These are phyloP conservation scores for Tragulus kanchil DNA, from an alignment of 2,113 vertebrate species.

Conservation along the genomic window DNA sequence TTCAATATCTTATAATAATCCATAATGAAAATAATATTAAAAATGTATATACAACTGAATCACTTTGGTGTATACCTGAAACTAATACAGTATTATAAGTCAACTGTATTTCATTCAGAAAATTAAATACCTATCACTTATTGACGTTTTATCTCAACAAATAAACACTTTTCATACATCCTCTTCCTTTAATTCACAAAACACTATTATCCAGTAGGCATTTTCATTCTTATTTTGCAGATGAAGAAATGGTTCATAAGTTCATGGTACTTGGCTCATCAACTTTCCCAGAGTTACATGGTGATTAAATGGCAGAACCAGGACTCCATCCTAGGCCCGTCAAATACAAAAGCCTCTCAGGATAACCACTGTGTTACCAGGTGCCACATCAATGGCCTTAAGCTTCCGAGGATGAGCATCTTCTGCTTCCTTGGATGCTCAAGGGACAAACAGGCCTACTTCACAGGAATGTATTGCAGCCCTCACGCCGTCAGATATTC, in stretches of 20 bases:
- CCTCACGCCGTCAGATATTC: rapidly evolving
- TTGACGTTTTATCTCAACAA: not conserved
- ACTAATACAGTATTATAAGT: too few relatives aligned
- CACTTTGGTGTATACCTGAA: too few relatives aligned
- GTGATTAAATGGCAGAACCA: not conserved
- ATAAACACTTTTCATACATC: not conserved
- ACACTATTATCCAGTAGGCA: not conserved
- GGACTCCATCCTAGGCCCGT: not conserved
- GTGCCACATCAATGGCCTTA: not conserved
- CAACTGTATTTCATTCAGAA: too few relatives aligned
- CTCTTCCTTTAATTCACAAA: not conserved
- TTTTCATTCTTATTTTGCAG: too few relatives aligned
- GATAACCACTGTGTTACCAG: rapidly evolving
- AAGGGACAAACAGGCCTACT: not conserved
- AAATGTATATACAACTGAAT: too few relatives aligned
- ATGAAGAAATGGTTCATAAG: not conserved
- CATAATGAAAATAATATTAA: too few relatives aligned
- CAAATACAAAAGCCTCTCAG: not conserved
- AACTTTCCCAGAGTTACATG: not conserved
- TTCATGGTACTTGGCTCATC: rapidly evolving
- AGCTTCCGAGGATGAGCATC: not conserved
- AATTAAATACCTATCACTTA: not conserved
- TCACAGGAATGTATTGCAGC: too few relatives aligned
- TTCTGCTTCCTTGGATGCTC: not conserved
- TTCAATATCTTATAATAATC: too few relatives aligned